Percentiles rank a stretch among this genome's conserved stretches.
Evolutionary conservation across 2,113 vertebrate species (phyloP).

Genomic region (Bubo bubo): DNA sequence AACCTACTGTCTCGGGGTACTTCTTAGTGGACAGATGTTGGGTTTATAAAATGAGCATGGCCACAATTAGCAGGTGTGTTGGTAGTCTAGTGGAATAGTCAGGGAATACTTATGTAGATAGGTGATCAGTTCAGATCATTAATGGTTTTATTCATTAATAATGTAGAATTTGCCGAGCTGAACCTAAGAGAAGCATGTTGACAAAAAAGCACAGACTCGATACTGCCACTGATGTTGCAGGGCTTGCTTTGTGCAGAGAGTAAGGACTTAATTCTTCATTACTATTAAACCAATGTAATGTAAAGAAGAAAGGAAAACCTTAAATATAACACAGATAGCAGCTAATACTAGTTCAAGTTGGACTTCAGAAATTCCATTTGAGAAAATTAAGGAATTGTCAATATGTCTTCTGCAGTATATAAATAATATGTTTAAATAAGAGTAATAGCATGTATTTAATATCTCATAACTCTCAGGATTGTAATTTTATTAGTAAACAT

Average conservation of each 20-base stretch:
- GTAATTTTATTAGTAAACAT: neutral
- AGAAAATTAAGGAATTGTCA: neutral
- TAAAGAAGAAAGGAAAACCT: neutral
- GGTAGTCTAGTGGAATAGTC: neutral
- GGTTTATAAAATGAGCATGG: neutral
- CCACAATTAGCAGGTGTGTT: neutral
- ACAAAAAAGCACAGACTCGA: neutral
- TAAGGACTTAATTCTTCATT: neutral
- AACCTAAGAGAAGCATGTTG: neutral
- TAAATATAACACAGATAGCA: neutral
- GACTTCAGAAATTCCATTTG: neutral
- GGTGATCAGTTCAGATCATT: neutral
- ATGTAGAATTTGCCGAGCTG: neutral
- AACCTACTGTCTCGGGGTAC: rapidly evolving
- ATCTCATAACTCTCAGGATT: neutral
- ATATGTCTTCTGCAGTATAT: neutral
- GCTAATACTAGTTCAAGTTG: neutral
- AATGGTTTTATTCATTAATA: neutral
- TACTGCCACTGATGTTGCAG: neutral
- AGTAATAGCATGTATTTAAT: neutral
- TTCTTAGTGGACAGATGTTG: neutral
- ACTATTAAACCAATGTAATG: neutral
- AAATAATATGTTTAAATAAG: neutral
- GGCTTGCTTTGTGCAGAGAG: neutral
- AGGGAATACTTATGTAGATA: neutral